Evolutionary conservation across 92 coral and sea anemone genomes (phyloP), one percentile per base, ranked within the genome.

Genomic region (Palythoa heliodiscus): DNA sequence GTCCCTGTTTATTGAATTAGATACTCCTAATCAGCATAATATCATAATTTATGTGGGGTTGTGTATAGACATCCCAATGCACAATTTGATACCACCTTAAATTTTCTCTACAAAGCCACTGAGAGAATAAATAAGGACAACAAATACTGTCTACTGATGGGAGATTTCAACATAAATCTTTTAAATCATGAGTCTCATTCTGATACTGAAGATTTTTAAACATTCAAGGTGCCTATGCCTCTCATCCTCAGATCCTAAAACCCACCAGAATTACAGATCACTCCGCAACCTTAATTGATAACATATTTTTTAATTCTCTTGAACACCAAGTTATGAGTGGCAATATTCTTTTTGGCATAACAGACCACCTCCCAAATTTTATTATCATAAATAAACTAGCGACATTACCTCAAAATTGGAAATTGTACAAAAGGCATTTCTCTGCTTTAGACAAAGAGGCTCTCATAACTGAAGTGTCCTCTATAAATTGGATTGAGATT

Each of bases 381-480:
- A 12, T 83, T 43, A 83, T 83, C 58, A 83, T 35, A 40, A 70
- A 70, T 83, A 67, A 83, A 37, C 74, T 35, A 20, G 35, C 35
- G 0, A 20, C 54, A 61, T 47, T 83, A 0, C 86, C 61, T 37
- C 14, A 37, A 37, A 57, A 70, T 43, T 20, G 72, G 10, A 70
- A 88, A 68, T 72, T 88, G 73, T 66, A 83, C 60, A 88, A 76
- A 29, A 29, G 91, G 82, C 87, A 89, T 67, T 89, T 57, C 77
- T 86, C 92, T 52, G 74, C 47, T 19, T 55, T 87, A 19, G 69
- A 78, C 54, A 39, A 29, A 29, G 78, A 63, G 43, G 86, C 77
- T 61, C 78, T 86, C 61, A 43, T 43, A 22, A 23, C 63, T 40
- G 89, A 86, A 17, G 25, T 86, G 19, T 39, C 53, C 22, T n/a